A percentile compares a stretch with the other conserved stretches of the same genome.
These are phyloP conservation scores for Drosophila lacertosa DNA, from an alignment of 1,140 invertebrate genomes.

Conservation along the genomic window DNA sequence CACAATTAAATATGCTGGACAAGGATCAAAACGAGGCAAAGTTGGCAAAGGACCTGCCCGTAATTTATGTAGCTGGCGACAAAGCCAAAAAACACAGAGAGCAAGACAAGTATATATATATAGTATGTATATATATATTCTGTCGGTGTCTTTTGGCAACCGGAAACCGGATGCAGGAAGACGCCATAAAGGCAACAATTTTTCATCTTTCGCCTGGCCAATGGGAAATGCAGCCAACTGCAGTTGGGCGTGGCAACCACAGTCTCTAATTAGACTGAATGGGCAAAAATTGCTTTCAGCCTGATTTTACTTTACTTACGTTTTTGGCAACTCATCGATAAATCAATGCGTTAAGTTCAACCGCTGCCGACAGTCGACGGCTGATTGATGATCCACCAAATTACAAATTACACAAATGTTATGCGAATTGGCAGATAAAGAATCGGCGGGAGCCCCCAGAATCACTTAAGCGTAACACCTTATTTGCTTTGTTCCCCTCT, in stretches of 20 bases:
- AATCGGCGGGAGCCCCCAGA: slow-evolving; percentile 35
- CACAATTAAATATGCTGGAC: slow-evolving; percentile 47
- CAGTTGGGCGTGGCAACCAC: slow-evolving; percentile 38
- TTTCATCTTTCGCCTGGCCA: slow-evolving; percentile 31
- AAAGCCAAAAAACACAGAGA: slow-evolving; percentile 35
- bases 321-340: slow-evolving; percentile 70
- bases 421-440: slow-evolving; percentile 66
- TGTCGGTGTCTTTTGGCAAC: too few relatives aligned
- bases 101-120: slow-evolving; percentile 6
- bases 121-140: too few relatives aligned
- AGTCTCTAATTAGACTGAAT: slow-evolving; percentile 59
- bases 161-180: slow-evolving; percentile 48
- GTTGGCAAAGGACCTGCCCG: slow-evolving; percentile 12
- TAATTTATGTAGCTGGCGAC: slow-evolving; percentile 42
- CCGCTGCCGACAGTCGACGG: slow-evolving; percentile 34
- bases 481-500: slow-evolving; percentile 38
- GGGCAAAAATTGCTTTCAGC: slow-evolving; percentile 15
- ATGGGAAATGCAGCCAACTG: slow-evolving; percentile 39
- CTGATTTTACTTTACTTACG: background rate
- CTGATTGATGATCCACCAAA: slow-evolving; percentile 78
- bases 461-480: slow-evolving; percentile 71
- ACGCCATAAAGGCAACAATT: slow-evolving; percentile 51
- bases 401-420: slow-evolving; percentile 80
- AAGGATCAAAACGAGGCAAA: slow-evolving; percentile 2
- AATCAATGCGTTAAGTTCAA: slow-evolving; percentile 64